Conservation (phyloP, 2,888 invertebrate species). For the Lycocerus yunnanus region DNA sequence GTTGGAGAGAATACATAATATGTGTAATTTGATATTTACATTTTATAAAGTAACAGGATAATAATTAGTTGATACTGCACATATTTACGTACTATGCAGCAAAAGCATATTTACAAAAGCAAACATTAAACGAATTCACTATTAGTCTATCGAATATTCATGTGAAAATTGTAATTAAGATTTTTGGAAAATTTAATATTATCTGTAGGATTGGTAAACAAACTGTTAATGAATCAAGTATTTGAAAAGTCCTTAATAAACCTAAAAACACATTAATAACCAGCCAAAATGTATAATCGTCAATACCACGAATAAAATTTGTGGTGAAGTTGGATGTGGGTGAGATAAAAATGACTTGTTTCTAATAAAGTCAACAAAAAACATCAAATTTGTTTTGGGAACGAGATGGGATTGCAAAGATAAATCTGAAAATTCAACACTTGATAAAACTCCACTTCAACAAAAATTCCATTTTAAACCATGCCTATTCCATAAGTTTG, state of each 20-base stretch:
- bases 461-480: neutral
- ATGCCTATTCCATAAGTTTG: too few relatives aligned
- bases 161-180: too few relatives aligned
- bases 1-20: too few relatives aligned
- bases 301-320: neutral
- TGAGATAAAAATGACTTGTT: neutral
- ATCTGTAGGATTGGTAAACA: neutral
- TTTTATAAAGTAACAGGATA: too few relatives aligned
- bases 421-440: neutral
- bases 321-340: neutral
- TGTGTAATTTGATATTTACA: too few relatives aligned
- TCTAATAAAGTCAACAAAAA: neutral
- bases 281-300: neutral
- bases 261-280: neutral
- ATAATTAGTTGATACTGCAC: too few relatives aligned
- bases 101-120: neutral
- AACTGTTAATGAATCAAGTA: neutral
- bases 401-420: neutral
- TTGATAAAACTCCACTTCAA: neutral
- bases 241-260: neutral
- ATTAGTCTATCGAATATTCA: too few relatives aligned
- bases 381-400: neutral
- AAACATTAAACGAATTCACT: too few relatives aligned
- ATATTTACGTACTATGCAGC: too few relatives aligned
- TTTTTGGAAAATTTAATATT: neutral